Base-by-base conservation (phyloP, 2,113 vertebrate genomes). In the Piaya cayana region DNA sequence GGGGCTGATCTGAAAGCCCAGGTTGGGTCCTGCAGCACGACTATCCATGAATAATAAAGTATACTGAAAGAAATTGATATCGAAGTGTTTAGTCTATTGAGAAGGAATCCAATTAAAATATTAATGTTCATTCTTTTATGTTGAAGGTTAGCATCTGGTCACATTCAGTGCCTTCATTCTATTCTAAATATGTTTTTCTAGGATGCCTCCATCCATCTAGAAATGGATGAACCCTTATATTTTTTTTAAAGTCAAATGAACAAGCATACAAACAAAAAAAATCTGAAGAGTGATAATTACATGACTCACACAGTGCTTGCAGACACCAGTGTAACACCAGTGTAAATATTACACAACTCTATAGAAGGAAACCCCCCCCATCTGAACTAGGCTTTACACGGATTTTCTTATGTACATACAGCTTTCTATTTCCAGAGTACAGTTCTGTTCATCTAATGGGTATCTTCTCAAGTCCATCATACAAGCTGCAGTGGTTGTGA, bases 401-500 rank as follows among this genome's bases (percentile, higher is more conserved):
- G 30, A 82, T 86, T 80, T 83, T 53, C n/a, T 79, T 60, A 52
- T 77, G 65, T 98, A 99, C 99, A 56, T 98, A 99, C 99, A 99
- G 97, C 99, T 99, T 97, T 99, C 99, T 87, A 99, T 99, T 97
- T 99, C 99, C 98, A 99, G 97, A 32, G 99, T 99, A 95, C 99
- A 99, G 97, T 99, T 99, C 88, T 98, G 98, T 65, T 98, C 98
- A n/a, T 98, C 99, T 97, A 99, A 94, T 1, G 99, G 99, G 92
- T 99, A 99, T 91, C 99, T 98, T 96, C 99, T 98, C 96, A 99
- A 98, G 92, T 99, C 99, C 99, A 99, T 99, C 99, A 99, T 99
- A 92, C 99, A 99, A 27, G 99, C 99, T 27, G 99, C 99, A 8
- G 99, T 99, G 3, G 99, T 99, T 37, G 99, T 99, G 98, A 99